Percentiles rank a stretch among this genome's conserved stretches.
Evolutionary conservation across 1,140 invertebrate genomes (phyloP).

Genomic region (Papilio machaon): DNA sequence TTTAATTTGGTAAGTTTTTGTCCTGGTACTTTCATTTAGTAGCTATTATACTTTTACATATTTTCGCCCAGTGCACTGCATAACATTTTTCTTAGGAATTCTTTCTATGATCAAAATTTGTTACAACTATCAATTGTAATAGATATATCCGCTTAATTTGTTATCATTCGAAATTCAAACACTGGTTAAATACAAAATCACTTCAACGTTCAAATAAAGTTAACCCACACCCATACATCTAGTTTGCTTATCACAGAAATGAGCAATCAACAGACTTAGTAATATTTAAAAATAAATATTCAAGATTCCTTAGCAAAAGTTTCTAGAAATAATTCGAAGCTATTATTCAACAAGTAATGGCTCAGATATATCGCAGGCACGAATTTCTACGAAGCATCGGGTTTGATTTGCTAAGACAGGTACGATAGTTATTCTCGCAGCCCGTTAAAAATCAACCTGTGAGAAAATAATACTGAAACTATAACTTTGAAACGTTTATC

Average conservation of each 20-base stretch:
- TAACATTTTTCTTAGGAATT: too few relatives aligned
- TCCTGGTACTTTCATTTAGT: too few relatives aligned
- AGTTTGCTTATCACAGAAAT: neutral
- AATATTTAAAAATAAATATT: neutral
- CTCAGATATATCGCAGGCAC: slow-evolving; percentile 54
- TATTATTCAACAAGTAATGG: slow-evolving; percentile 41
- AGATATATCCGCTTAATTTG: too few relatives aligned
- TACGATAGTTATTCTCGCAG: slow-evolving; percentile 50
- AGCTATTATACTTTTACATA: too few relatives aligned
- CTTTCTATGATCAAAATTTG: too few relatives aligned
- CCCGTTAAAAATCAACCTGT: slow-evolving; percentile 45
- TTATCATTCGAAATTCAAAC: too few relatives aligned
- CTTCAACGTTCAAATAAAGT: neutral
- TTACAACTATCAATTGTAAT: too few relatives aligned
- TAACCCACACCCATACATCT: neutral
- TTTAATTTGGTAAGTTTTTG: too few relatives aligned
- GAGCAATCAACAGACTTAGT: neutral
- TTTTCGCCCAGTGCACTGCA: too few relatives aligned
- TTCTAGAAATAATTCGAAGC: slow-evolving; percentile 5
- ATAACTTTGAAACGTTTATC: slow-evolving; percentile 7
- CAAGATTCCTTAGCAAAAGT: neutral
- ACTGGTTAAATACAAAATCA: neutral
- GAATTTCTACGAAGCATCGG: slow-evolving; percentile 48
- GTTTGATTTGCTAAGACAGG: slow-evolving; percentile 55
- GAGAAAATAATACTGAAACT: slow-evolving; percentile 1